Conservation (phyloP, 2,888 invertebrate genomes). For the Trichogramma evanescens region DNA sequence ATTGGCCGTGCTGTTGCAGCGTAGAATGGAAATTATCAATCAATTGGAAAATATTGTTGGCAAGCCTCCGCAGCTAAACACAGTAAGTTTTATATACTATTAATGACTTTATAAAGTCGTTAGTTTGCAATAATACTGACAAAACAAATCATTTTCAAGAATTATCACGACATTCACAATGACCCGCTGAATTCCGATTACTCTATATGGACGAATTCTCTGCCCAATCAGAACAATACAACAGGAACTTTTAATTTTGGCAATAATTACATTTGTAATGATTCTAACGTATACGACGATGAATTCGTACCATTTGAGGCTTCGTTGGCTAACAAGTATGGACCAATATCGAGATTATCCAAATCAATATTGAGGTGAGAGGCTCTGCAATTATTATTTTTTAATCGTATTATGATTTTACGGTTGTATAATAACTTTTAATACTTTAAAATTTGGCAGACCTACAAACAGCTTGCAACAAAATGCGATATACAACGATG, state of each 20-base stretch:
- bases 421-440: neutral
- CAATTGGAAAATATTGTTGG: conserved; percentile 58
- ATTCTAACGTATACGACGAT: conserved; percentile 56
- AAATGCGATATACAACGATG: conserved; percentile 41
- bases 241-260: conserved; percentile 36
- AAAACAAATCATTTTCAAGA: conserved; percentile 22
- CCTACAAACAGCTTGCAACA: conserved; percentile 34
- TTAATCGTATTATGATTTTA: neutral
- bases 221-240: conserved; percentile 32
- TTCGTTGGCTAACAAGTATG: conserved; percentile 61
- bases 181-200: conserved; percentile 36
- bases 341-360: conserved; percentile 56
- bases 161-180: conserved; percentile 40
- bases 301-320: conserved; percentile 63
- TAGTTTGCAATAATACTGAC: neutral
- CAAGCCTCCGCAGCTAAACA: conserved; percentile 42
- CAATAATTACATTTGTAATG: conserved; percentile 49
- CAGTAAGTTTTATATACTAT: conserved; percentile 25
- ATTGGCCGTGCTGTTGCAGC: conserved; percentile 55
- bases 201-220: conserved; percentile 42
- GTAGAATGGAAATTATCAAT: conserved; percentile 57
- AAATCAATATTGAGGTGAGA: conserved; percentile 39
- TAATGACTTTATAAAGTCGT: neutral
- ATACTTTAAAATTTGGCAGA: conserved; percentile 1
- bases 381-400: neutral